These are phyloP conservation scores for Cenopis cana DNA, from an alignment of 2,888 invertebrate genomes.

Conservation along the genomic window DNA sequence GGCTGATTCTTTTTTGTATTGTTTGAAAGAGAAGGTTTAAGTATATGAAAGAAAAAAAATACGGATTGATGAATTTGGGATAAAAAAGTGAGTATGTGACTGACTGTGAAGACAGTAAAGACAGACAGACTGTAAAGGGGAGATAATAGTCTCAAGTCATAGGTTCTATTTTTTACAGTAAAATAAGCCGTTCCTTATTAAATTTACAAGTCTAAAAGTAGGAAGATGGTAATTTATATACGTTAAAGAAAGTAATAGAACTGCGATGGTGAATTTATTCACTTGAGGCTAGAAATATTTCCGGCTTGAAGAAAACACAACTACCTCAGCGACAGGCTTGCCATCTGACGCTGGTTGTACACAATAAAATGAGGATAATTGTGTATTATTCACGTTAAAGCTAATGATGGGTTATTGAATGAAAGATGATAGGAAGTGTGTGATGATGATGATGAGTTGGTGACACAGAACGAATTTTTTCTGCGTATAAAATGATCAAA, in stretches of 20 bases:
- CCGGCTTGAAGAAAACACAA: background rate
- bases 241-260: background rate
- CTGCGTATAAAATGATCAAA: too few species aligned
- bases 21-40: background rate
- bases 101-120: too few species aligned
- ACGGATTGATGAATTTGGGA: too few species aligned
- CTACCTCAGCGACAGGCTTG: background rate
- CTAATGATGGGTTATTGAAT: background rate
- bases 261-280: background rate
- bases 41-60: background rate
- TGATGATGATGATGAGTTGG: too few species aligned
- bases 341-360: background rate
- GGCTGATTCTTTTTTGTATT: background rate
- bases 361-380: background rate
- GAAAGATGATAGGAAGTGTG: background rate
- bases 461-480: background rate
- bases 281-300: conserved; percentile 1
- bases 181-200: too few species aligned
- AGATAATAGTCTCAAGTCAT: too few species aligned
- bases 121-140: too few species aligned
- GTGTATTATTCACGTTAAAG: background rate
- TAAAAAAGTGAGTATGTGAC: too few species aligned
- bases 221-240: background rate
- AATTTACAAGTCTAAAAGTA: too few species aligned
- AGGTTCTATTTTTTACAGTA: too few species aligned